phyloP scores from a whole-genome alignment of 2,888 invertebrate species.

The Schizaphis graminum region DNA sequence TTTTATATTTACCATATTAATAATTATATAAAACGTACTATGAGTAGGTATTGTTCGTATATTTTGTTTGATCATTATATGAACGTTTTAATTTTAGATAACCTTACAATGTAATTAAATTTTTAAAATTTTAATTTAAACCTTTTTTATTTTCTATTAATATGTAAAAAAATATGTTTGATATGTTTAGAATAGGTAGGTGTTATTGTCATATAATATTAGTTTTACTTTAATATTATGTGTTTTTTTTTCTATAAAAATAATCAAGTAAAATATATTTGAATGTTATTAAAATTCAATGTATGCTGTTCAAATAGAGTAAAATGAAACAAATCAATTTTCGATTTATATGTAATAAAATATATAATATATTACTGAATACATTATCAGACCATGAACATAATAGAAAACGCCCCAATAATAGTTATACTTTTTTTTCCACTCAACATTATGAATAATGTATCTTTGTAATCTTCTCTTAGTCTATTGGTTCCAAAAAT shows the following conservation, averaged over 20 bases:
- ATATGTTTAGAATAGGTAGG: background rate
- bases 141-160: background rate
- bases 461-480: slow-evolving; percentile 13
- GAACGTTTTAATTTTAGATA: background rate
- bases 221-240: background rate
- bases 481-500: slow-evolving; percentile 33
- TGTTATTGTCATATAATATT: background rate
- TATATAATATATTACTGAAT: slow-evolving; percentile 31
- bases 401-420: slow-evolving; percentile 26
- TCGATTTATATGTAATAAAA: slow-evolving; percentile 9
- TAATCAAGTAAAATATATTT: background rate
- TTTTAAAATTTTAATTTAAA: background rate
- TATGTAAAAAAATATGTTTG: background rate
- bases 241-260: background rate
- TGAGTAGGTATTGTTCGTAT: background rate
- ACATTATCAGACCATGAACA: slow-evolving; percentile 21
- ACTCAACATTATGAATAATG: slow-evolving; percentile 48
- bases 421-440: slow-evolving; percentile 7
- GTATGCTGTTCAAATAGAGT: background rate
- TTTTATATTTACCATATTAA: background rate
- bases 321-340: slow-evolving; percentile 3
- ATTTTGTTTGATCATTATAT: background rate
- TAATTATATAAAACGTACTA: background rate
- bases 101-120: background rate
- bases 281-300: background rate